Conservation (phyloP, 2,113 vertebrate genomes). For the Nasalis larvatus region DNA sequence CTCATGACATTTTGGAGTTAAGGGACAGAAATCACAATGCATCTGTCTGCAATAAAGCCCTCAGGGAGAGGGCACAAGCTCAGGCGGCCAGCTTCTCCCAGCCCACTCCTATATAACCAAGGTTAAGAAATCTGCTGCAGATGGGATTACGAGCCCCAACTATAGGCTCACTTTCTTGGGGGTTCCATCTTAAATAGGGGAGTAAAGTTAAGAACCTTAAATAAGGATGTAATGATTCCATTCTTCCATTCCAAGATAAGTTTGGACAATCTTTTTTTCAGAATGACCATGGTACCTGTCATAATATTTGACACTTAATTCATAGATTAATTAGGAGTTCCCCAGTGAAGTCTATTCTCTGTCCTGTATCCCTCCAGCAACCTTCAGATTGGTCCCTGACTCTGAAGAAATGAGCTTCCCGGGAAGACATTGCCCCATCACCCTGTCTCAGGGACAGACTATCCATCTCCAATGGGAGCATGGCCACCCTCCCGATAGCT, state of each 20-base stretch:
- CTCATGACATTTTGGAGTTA: not conserved
- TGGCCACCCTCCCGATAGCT: not conserved
- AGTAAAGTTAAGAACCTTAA: not conserved
- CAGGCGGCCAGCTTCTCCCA: not conserved
- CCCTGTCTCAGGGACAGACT: not conserved
- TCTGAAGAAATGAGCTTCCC: not conserved
- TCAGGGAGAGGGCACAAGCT: not conserved
- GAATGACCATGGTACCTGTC: not conserved
- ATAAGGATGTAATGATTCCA: not conserved
- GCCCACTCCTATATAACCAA: not conserved
- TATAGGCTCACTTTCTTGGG: not conserved
- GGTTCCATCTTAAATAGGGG: not conserved
- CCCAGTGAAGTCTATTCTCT: not conserved
- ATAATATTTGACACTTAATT: not conserved
- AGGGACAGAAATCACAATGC: not conserved
- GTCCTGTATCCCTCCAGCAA: not conserved
- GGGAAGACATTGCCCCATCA: not conserved
- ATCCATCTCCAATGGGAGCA: not conserved
- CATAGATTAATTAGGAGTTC: not conserved
- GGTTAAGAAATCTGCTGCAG: not conserved
- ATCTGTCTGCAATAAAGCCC: not conserved
- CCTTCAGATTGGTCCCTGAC: not conserved
- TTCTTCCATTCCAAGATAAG: not conserved
- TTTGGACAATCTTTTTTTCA: not conserved
- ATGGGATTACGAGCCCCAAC: not conserved